Percentiles rank a stretch among this genome's conserved stretches.
phyloP scores from a whole-genome alignment of 2,113 vertebrate species.

The Dromiciops gliroides region DNA sequence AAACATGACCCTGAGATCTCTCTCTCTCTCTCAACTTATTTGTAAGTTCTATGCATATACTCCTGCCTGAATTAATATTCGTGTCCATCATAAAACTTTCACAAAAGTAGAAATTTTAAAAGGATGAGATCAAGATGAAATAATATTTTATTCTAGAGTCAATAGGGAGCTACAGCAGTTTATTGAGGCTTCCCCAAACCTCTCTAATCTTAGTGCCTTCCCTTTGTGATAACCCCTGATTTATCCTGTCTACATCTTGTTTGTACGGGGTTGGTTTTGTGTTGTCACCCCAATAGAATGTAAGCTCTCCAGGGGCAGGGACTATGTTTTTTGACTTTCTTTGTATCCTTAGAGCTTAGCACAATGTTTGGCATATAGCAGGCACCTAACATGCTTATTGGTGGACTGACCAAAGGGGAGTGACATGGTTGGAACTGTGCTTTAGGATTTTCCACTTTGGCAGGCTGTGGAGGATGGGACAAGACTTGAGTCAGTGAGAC shows the following conservation, averaged over 20 bases:
- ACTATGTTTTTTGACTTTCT: neutral
- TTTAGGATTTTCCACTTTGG: neutral
- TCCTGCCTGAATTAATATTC: neutral
- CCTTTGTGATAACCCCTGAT: neutral
- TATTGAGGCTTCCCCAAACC: too few relatives aligned
- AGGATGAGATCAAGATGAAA: neutral
- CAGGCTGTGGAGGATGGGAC: neutral
- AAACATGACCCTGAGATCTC: neutral
- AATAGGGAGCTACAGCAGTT: too few relatives aligned
- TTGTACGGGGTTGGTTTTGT: neutral
- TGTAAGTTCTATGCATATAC: neutral
- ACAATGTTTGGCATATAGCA: neutral
- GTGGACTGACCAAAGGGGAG: neutral
- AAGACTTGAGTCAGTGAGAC: neutral
- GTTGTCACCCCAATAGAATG: neutral
- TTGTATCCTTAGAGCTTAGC: neutral
- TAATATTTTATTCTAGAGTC: too few relatives aligned
- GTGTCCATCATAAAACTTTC: neutral
- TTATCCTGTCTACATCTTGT: neutral
- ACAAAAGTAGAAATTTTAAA: neutral
- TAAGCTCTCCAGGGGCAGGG: neutral
- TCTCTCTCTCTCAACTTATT: neutral
- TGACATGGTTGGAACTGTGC: neutral
- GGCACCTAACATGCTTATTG: neutral
- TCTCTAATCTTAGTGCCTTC: neutral